Base-by-base conservation (phyloP, 2,797 vertebrate species). In the Scleropages formosus region DNA sequence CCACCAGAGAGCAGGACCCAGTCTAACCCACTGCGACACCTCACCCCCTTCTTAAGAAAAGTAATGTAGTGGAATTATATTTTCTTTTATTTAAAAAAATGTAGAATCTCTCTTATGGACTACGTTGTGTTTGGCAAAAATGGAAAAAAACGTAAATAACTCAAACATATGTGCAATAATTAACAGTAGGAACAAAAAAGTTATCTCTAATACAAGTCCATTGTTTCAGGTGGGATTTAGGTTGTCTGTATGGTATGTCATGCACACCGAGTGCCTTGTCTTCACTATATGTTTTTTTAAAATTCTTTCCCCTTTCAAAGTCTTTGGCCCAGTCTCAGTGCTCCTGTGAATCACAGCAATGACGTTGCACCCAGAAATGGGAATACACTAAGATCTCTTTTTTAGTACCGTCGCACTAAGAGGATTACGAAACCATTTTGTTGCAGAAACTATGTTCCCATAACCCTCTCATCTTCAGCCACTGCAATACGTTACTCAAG, bases 361-460 rank as follows among this genome's bases (percentile, higher is more conserved):
- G 56, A 20, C 73, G 26, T 24, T 51, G 65, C 31, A 24, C 49
- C 51, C 13, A 46, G 20, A 56, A 75, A 20, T 8, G 31, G 49
- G 51, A 66, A 65, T 13, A 20, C 63, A 10, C 31, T 22, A 56
- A n/a, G 62, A 82, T 78, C 83, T 82, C 16, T 27, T 47, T 83
- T 83, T 85, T 86, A 89, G 87, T 88, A 86, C 86, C 88, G 87
- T 87, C 85, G 85, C 87, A 86, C 88, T 12, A 64, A 67, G 24
- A 46, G 65, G 44, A 47, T 49, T 67, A 47, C 20, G 22, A 20
- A 67, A 67, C 65, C 46, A 67, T 46, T 46, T 12, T 4, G 65
- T 7, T 39, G 46, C 67, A 46, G 65, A 67, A 89, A 86, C 79
- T 87, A 88, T 90, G 90, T 88, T 84, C 89, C 90, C 83, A 88